A percentile compares a stretch with the other conserved stretches of the same genome.
Conservation (phyloP, 2,888 invertebrate genomes). For the Perizoma flavofasciatum region DNA sequence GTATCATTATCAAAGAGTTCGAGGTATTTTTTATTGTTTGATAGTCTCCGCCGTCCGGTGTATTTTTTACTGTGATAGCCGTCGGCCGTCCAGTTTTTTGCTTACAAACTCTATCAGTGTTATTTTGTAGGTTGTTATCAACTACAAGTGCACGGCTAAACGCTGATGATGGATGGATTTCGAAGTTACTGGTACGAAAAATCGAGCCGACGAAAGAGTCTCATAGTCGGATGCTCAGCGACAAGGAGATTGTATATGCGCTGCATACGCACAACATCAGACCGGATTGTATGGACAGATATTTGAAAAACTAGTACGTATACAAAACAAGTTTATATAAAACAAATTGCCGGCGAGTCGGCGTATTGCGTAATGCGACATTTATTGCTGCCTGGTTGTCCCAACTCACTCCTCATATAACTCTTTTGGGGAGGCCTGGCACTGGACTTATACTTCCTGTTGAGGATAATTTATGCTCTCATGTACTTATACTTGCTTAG, state of each 20-base stretch:
- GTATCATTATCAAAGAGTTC: conserved; percentile 65
- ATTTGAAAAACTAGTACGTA: conserved; percentile 96
- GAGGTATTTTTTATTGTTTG: conserved; percentile 55
- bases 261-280: conserved; percentile 97
- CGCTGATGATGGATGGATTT: conserved; percentile 92
- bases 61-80: conserved; percentile 16
- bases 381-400: conserved; percentile 42
- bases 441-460: too few relatives aligned
- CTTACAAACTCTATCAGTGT: conserved; percentile 45
- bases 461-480: too few relatives aligned
- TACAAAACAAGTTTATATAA: conserved; percentile 43
- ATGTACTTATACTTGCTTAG: too few relatives aligned
- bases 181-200: conserved; percentile 93
- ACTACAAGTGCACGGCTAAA: conserved; percentile 65
- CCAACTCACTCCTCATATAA: too few relatives aligned
- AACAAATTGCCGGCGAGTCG: conserved; percentile 38
- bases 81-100: conserved; percentile 47
- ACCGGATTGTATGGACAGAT: conserved; percentile 93
- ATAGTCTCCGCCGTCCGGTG: too few relatives aligned
- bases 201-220: conserved; percentile 98
- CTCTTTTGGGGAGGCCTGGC: too few relatives aligned
- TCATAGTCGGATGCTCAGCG: conserved; percentile 98
- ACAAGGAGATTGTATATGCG: conserved; percentile 97
- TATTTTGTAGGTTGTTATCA: conserved; percentile 71
- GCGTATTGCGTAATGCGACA: conserved; percentile 63